Percentiles rank a stretch among this genome's conserved stretches.
Evolutionary conservation across 2,797 vertebrate species (phyloP).

Genomic region (Galaxias olidus): DNA sequence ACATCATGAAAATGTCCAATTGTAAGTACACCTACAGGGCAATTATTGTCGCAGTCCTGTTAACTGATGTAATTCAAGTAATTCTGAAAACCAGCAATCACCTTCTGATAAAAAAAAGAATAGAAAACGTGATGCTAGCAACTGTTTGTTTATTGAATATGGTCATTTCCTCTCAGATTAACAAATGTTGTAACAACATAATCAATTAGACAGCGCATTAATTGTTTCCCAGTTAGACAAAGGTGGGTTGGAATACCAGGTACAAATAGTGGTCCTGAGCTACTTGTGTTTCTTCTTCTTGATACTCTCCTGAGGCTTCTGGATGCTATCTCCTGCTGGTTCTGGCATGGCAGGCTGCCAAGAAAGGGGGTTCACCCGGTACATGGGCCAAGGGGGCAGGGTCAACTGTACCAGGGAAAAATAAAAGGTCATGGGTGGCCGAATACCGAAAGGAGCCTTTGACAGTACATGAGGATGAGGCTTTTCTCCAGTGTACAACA

Average conservation of each 20-base stretch:
- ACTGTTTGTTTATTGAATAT: conserved; percentile 44
- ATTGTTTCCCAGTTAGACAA: conserved; percentile 40
- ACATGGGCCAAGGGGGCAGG: conserved; percentile 96
- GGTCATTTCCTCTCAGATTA: conserved; percentile 24
- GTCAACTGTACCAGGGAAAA: conserved; percentile 79
- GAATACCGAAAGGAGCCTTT: not conserved
- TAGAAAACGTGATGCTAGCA: conserved; percentile 25
- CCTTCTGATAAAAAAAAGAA: too few species aligned
- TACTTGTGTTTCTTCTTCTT: conserved; percentile 86
- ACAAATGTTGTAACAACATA: conserved; percentile 34
- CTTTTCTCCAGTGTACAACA: too few species aligned
- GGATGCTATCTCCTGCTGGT: conserved; percentile 76
- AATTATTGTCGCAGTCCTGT: not conserved
- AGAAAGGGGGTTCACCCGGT: conserved; percentile 85
- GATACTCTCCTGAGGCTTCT: conserved; percentile 83
- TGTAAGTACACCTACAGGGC: too few species aligned
- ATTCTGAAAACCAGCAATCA: too few species aligned
- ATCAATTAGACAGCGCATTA: conserved; percentile 22
- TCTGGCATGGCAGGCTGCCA: conserved; percentile 89
- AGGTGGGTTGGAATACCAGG: conserved; percentile 17
- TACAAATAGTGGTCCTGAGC: conserved; percentile 1
- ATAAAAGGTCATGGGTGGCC: not conserved
- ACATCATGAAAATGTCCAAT: too few species aligned
- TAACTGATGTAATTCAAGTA: not conserved
- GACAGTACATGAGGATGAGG: too few species aligned